These are phyloP conservation scores for Capreolus pygargus DNA, from an alignment of 2,113 vertebrate genomes.

Conservation along the genomic window DNA sequence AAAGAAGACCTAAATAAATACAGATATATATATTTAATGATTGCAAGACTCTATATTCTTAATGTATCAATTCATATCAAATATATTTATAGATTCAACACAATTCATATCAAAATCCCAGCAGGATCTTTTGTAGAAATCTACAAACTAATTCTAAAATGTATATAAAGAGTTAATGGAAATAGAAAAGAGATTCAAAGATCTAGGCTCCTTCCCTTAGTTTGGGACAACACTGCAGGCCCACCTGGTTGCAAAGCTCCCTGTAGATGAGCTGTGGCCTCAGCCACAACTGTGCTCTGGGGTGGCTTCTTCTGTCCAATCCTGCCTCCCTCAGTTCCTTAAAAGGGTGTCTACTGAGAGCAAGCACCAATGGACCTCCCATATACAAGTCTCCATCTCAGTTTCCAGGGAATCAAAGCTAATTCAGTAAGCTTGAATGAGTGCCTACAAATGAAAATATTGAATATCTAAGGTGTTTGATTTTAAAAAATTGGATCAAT, in stretches of 20 bases:
- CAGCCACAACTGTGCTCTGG: neutral
- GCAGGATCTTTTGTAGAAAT: neutral
- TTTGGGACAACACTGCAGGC: neutral
- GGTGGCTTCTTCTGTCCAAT: neutral
- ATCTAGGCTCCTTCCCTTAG: neutral
- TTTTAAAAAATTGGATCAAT: neutral
- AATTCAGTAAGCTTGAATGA: neutral
- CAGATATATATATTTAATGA: neutral
- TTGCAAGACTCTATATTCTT: neutral
- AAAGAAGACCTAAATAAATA: neutral
- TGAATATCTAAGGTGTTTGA: neutral
- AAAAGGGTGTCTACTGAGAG: neutral
- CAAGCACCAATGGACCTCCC: neutral
- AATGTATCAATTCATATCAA: neutral
- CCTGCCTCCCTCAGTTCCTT: neutral
- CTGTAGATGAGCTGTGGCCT: neutral
- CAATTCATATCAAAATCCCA: neutral
- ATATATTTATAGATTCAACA: neutral
- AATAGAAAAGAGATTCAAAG: neutral
- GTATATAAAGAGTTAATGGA: neutral
- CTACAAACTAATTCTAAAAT: neutral
- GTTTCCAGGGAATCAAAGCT: neutral
- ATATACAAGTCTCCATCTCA: neutral
- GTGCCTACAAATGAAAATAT: neutral
- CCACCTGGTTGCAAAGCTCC: neutral